These are phyloP conservation scores for Drosophila bifasciata DNA, from an alignment of 1,140 invertebrate genomes.

Conservation along the genomic window DNA sequence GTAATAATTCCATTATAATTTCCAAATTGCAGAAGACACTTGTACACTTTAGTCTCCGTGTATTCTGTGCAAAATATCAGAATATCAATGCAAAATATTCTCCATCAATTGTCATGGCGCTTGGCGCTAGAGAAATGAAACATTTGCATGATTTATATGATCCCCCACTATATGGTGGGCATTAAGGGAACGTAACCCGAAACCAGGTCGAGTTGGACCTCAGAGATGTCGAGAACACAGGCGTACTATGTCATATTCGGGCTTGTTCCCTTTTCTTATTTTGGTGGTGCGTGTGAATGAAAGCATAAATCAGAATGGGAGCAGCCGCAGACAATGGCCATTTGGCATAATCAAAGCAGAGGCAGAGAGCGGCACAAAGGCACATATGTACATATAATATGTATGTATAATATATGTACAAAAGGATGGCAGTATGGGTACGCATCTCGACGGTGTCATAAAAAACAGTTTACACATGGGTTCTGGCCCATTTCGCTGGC, in stretches of 20 bases:
- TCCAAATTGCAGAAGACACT: no score
- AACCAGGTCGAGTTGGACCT: constrained; percentile 27
- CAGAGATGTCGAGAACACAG: constrained; percentile 26
- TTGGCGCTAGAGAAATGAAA: constrained; percentile 21
- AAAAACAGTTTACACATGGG: constrained; percentile 62
- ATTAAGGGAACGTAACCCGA: constrained; percentile 5
- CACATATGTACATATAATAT: no score
- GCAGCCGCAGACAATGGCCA: constrained; percentile 67
- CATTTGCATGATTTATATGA: constrained; percentile 43
- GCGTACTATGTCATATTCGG: constrained; percentile 41
- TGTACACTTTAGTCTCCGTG: background rate
- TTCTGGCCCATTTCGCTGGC: constrained; percentile 58
- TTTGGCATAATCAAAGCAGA: constrained; percentile 43
- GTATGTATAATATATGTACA: no score
- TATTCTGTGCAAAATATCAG: background rate
- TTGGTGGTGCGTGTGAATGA: constrained; percentile 17
- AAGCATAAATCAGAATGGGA: constrained; percentile 65
- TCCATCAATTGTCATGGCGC: constrained; percentile 27
- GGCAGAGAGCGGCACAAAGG: constrained; percentile 42
- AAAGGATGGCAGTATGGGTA: background rate
- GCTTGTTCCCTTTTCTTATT: constrained; percentile 15
- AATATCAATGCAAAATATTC: constrained; percentile 16
- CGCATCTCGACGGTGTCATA: constrained; percentile 58
- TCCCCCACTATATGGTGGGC: constrained; percentile 7
- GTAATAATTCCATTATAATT: no score